Percentiles rank a stretch among this genome's conserved stretches.
Conservation (phyloP, 2,888 invertebrate species). For the Caenorhabditis sulstoni region DNA sequence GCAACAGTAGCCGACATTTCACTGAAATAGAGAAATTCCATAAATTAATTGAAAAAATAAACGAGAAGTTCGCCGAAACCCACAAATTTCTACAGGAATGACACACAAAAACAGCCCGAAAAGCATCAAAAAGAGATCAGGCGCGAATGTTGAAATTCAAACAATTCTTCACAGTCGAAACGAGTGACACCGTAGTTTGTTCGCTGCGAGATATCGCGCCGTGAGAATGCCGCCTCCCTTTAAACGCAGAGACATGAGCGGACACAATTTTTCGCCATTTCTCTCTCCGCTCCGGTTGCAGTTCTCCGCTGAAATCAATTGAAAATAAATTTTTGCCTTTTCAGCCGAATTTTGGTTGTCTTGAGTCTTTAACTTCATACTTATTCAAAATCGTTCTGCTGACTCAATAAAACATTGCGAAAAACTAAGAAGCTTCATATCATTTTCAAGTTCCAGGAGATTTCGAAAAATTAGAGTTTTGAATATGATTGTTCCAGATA, state of each 20-base stretch:
- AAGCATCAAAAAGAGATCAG: background rate
- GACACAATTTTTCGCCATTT: too few species aligned
- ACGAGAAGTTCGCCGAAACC: background rate
- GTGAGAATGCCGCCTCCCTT: constrained; percentile 35
- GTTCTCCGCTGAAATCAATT: too few species aligned
- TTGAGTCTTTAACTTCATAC: too few species aligned
- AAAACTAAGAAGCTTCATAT: too few species aligned
- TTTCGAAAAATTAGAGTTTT: too few species aligned
- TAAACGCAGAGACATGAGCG: background rate
- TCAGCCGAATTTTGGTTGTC: too few species aligned
- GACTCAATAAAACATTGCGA: too few species aligned
- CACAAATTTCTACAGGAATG: constrained; percentile 5
- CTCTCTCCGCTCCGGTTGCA: too few species aligned
- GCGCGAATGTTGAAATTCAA: constrained; percentile 43
- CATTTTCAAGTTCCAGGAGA: too few species aligned
- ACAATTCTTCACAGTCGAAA: constrained; percentile 27
- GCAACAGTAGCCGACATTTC: constrained; percentile 40
- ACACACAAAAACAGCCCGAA: background rate
- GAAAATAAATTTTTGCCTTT: too few species aligned
- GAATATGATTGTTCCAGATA: too few species aligned
- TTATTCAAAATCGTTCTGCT: too few species aligned
- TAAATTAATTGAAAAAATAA: background rate
- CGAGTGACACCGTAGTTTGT: constrained; percentile 44
- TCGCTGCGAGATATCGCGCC: constrained; percentile 25
- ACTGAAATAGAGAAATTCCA: constrained; percentile 1